Evolutionary conservation across 2,797 vertebrate genomes (phyloP).

Genomic region (Brachymystax lenok): DNA sequence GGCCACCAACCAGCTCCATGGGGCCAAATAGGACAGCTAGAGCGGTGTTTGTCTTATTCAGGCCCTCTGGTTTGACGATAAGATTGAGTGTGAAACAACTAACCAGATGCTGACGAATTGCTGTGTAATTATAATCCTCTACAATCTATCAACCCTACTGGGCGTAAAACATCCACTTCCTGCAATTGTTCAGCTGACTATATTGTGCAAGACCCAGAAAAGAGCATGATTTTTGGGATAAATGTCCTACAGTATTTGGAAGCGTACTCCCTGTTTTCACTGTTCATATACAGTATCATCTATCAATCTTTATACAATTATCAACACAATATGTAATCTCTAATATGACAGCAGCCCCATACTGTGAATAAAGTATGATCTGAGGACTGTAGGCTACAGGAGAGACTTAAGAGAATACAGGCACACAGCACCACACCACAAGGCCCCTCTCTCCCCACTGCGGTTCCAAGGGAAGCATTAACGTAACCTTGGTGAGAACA

Average conservation of each 20-base stretch:
- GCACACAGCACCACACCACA: neutral
- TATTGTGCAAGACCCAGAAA: neutral
- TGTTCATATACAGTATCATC: neutral
- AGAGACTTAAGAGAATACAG: neutral
- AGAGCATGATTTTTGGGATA: neutral
- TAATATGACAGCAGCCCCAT: no score
- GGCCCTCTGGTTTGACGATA: neutral
- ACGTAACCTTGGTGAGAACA: neutral
- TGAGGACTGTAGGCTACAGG: neutral
- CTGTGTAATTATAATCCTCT: neutral
- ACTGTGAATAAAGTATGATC: no score
- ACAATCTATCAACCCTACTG: neutral
- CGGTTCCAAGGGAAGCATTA: neutral
- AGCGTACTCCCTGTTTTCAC: neutral
- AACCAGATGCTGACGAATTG: neutral
- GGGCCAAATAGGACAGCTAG: no score
- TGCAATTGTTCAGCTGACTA: neutral
- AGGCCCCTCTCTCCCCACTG: neutral
- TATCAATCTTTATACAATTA: no score
- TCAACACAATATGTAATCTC: neutral
- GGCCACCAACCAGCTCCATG: no score
- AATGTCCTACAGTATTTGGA: neutral
- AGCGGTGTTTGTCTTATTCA: neutral
- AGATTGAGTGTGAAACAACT: neutral
- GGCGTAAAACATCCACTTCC: neutral